A percentile compares a stretch with the other conserved stretches of the same genome.
These are phyloP conservation scores for Drosophila austrosaltans DNA, from an alignment of 2,888 invertebrate species.

Conservation along the genomic window DNA sequence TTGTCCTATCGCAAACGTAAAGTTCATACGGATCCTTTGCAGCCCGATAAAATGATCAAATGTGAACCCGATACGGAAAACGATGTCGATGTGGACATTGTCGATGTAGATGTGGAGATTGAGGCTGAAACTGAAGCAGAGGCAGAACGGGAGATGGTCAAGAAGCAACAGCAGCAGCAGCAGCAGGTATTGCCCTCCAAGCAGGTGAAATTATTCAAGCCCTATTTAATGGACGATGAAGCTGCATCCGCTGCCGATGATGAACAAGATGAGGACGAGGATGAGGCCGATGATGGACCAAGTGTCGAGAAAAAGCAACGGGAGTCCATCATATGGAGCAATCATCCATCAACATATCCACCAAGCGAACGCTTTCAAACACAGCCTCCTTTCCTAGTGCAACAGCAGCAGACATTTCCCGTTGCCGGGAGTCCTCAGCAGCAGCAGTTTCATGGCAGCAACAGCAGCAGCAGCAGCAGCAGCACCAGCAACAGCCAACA, in stretches of 20 bases:
- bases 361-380: slow-evolving; percentile 71
- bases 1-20: slow-evolving; percentile 81
- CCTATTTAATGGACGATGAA: slow-evolving; percentile 89
- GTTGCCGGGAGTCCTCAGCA: slow-evolving; percentile 71
- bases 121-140: slow-evolving; percentile 55
- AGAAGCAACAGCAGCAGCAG: slow-evolving; percentile 43
- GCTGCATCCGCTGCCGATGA: slow-evolving; percentile 84
- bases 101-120: slow-evolving; percentile 44
- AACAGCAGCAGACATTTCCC: slow-evolving; percentile 71
- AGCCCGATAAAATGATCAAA: slow-evolving; percentile 71
- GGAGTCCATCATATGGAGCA: slow-evolving; percentile 82
- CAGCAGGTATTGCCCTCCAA: slow-evolving; percentile 64
- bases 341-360: slow-evolving; percentile 63
- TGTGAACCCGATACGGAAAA: slow-evolving; percentile 39
- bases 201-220: slow-evolving; percentile 90
- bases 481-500: slow-evolving; percentile 35
- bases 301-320: slow-evolving; percentile 54
- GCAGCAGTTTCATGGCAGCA: slow-evolving; percentile 63
- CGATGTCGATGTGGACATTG: slow-evolving; percentile 57
- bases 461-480: slow-evolving; percentile 73
- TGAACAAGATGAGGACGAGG: slow-evolving; percentile 21
- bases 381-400: slow-evolving; percentile 59
- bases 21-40: slow-evolving; percentile 44
- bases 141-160: slow-evolving; percentile 42
- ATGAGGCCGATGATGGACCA: slow-evolving; percentile 19